These are phyloP conservation scores for Diorhabda elongata DNA, from an alignment of 1,140 invertebrate genomes.

Conservation along the genomic window DNA sequence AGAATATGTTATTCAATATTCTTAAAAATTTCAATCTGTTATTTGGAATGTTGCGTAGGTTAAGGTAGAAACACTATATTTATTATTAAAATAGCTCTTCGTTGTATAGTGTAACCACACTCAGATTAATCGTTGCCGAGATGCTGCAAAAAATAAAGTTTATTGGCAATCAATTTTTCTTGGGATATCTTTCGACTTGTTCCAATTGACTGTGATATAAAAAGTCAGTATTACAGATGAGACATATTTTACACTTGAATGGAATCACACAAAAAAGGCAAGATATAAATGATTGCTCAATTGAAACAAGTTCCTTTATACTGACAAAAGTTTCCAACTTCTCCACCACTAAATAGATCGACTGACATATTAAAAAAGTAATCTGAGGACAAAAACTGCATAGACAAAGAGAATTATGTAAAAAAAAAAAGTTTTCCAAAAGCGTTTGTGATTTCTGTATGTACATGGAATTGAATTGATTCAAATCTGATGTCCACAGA, in stretches of 20 bases:
- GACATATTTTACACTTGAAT: slow-evolving; percentile 35
- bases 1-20: too few relatives aligned
- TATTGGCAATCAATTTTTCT: too few relatives aligned
- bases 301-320: slow-evolving; percentile 34
- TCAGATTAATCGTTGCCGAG: too few relatives aligned
- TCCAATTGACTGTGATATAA: neutral
- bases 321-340: slow-evolving; percentile 39
- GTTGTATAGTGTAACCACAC: too few relatives aligned
- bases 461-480: slow-evolving; percentile 38
- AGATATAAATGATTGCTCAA: slow-evolving; percentile 25
- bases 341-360: slow-evolving; percentile 37
- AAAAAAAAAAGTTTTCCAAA: slow-evolving; percentile 36
- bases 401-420: slow-evolving; percentile 40
- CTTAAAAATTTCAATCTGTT: too few relatives aligned
- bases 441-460: slow-evolving; percentile 34
- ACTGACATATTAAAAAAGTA: slow-evolving; percentile 43
- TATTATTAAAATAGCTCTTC: too few relatives aligned
- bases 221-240: slow-evolving; percentile 25
- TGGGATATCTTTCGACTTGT: too few relatives aligned
- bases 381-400: slow-evolving; percentile 33
- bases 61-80: too few relatives aligned
- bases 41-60: too few relatives aligned
- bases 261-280: slow-evolving; percentile 27
- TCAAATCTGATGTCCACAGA: slow-evolving; percentile 42
- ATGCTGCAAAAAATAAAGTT: too few relatives aligned